phyloP scores from a whole-genome alignment of 2,797 vertebrate species.

The Poecilia gillii region DNA sequence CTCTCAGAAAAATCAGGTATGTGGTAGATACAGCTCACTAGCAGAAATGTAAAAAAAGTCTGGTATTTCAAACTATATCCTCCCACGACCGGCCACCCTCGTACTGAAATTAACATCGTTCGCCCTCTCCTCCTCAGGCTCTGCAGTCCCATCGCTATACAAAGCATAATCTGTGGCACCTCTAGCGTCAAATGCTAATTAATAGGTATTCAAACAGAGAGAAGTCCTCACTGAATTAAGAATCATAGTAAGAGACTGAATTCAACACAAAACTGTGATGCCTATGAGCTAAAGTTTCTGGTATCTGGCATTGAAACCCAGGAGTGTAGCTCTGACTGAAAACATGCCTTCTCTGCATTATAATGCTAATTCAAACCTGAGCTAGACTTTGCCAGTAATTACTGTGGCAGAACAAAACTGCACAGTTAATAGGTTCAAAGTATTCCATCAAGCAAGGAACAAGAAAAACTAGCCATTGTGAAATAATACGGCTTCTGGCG shows the following conservation, averaged over 20 bases:
- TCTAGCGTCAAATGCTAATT: constrained; percentile 74
- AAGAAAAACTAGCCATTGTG: constrained; percentile 50
- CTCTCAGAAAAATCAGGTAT: constrained; percentile 49
- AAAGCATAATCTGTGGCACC: constrained; percentile 67
- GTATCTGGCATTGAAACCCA: constrained; percentile 43
- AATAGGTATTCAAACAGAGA: constrained; percentile 61
- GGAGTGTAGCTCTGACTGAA: constrained; percentile 34
- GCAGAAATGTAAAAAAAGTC: constrained; percentile 50
- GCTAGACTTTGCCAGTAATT: constrained; percentile 49
- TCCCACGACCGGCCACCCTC: constrained; percentile 67
- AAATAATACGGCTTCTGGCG: constrained; percentile 58
- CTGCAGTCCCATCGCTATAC: constrained; percentile 50
- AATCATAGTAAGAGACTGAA: constrained; percentile 69
- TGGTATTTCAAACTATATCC: constrained; percentile 57
- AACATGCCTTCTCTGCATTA: constrained; percentile 42
- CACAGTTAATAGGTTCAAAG: constrained; percentile 58
- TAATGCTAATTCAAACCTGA: constrained; percentile 63
- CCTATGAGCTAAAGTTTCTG: constrained; percentile 61
- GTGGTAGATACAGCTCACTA: constrained; percentile 41
- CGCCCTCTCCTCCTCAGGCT: constrained; percentile 54
- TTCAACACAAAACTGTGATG: constrained; percentile 56
- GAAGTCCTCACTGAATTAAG: constrained; percentile 74
- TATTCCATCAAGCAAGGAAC: constrained; percentile 48
- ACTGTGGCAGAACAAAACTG: constrained; percentile 48
- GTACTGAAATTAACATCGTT: constrained; percentile 69